Conservation (phyloP, 1,140 invertebrate species). For the Uloborus diversus region DNA sequence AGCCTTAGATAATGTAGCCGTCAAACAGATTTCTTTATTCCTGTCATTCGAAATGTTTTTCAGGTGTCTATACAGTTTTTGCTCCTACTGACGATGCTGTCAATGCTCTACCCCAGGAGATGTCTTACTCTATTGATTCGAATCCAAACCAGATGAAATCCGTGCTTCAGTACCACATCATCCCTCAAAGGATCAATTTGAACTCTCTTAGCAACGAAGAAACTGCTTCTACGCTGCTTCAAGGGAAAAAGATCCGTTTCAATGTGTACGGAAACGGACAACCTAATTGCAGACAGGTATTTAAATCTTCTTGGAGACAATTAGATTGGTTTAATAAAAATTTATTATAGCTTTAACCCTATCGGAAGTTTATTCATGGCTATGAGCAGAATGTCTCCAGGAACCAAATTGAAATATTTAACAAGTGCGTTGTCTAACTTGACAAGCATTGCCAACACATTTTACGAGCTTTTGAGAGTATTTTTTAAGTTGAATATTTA, state of each 20-base stretch:
- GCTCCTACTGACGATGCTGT: conserved; percentile 69
- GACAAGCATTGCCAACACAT: no score
- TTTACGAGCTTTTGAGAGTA: no score
- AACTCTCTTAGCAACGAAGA: conserved; percentile 61
- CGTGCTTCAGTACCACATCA: conserved; percentile 65
- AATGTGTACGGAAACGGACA: conserved; percentile 60
- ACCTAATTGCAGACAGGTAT: conserved; percentile 32
- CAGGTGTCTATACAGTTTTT: conserved; percentile 67
- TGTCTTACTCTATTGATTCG: conserved; percentile 50
- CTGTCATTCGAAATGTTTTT: background rate
- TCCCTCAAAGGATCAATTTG: conserved; percentile 59
- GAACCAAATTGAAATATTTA: no score
- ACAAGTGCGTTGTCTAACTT: no score
- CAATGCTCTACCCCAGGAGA: conserved; percentile 60
- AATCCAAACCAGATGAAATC: conserved; percentile 59
- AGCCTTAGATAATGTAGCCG: no score
- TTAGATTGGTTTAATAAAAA: no score
- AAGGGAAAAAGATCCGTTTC: conserved; percentile 59
- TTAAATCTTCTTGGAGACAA: no score
- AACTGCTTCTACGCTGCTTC: conserved; percentile 58
- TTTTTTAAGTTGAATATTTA: no score
- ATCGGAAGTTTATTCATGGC: no score
- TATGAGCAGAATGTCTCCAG: no score
- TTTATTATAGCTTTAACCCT: no score
- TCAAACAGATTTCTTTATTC: no score